Conservation (phyloP, 2,888 invertebrate species). For the Acrocyrtus sp. region DNA sequence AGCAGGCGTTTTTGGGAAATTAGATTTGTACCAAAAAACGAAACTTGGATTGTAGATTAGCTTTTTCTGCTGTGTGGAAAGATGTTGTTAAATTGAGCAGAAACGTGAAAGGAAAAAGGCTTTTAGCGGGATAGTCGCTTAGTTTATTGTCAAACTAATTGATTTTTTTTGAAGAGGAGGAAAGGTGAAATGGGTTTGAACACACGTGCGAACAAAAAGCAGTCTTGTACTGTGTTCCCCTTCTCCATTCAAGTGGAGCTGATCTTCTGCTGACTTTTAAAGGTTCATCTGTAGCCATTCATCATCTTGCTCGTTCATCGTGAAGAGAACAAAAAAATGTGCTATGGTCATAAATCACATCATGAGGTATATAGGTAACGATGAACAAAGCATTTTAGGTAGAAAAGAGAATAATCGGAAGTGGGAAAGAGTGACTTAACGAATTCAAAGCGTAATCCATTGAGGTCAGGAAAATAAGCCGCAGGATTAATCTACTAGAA, state of each 20-base stretch:
- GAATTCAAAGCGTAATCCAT: too few relatives aligned
- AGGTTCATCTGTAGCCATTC: background rate
- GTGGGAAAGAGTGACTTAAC: conserved; percentile 17
- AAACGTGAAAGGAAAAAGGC: conserved; percentile 19
- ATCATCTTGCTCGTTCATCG: background rate
- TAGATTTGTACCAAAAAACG: background rate
- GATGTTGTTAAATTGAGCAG: conserved; percentile 45
- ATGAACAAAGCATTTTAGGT: background rate
- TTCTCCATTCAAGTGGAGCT: background rate
- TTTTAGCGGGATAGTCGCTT: conserved; percentile 27
- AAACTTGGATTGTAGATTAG: too few relatives aligned
- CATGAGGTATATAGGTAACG: background rate
- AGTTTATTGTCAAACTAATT: conserved; percentile 32
- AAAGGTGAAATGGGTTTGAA: too few relatives aligned
- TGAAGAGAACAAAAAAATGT: conserved; percentile 1
- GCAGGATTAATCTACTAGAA: conserved; percentile 24
- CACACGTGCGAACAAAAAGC: background rate
- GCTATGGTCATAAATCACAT: conserved; percentile 2
- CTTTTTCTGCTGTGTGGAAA: too few relatives aligned
- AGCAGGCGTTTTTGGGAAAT: background rate
- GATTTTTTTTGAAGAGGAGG: conserved; percentile 30
- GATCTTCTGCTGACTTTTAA: background rate
- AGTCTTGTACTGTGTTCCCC: background rate
- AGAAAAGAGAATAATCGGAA: conserved; percentile 19
- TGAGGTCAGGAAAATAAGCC: conserved; percentile 26